Percentiles rank a stretch among this genome's conserved stretches.
phyloP scores from a whole-genome alignment of 2,797 vertebrate species.

The Melopsittacus undulatus region DNA sequence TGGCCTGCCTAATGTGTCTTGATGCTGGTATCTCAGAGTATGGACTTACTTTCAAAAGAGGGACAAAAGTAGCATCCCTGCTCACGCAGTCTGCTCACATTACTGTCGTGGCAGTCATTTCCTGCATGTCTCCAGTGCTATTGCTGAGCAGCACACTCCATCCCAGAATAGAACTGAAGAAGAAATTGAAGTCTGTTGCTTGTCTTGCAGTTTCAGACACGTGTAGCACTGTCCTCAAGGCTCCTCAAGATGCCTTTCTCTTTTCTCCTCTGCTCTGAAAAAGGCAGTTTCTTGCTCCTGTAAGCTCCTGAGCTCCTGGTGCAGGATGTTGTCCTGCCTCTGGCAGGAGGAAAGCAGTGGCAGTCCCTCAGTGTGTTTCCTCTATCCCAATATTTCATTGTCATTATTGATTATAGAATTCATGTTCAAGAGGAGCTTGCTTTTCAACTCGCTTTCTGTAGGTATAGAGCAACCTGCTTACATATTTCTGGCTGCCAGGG shows the following conservation, averaged over 20 bases:
- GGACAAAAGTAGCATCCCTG: background rate
- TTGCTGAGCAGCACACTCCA: background rate
- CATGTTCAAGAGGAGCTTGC: background rate
- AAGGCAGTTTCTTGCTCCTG: background rate
- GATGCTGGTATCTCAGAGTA: background rate
- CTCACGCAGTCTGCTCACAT: background rate
- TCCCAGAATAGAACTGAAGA: conserved; percentile 4
- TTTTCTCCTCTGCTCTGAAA: background rate
- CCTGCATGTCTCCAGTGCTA: background rate
- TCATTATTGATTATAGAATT: background rate
- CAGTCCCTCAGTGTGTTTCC: background rate
- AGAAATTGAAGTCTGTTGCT: background rate
- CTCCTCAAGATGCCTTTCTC: background rate
- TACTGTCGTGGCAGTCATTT: conserved; percentile 8
- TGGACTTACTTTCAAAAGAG: background rate
- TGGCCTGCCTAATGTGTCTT: background rate
- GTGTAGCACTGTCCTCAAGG: background rate
- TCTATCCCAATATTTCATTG: background rate
- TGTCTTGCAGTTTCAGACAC: background rate
- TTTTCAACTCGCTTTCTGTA: background rate
- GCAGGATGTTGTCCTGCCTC: background rate
- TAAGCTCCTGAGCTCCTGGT: background rate
- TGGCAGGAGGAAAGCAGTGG: background rate
- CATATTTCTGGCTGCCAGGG: background rate
- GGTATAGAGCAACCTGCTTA: background rate